Evolutionary conservation across 2,888 invertebrate genomes (phyloP), one percentile per base, ranked within the genome.

Genomic region (Ennomos erosarius): DNA sequence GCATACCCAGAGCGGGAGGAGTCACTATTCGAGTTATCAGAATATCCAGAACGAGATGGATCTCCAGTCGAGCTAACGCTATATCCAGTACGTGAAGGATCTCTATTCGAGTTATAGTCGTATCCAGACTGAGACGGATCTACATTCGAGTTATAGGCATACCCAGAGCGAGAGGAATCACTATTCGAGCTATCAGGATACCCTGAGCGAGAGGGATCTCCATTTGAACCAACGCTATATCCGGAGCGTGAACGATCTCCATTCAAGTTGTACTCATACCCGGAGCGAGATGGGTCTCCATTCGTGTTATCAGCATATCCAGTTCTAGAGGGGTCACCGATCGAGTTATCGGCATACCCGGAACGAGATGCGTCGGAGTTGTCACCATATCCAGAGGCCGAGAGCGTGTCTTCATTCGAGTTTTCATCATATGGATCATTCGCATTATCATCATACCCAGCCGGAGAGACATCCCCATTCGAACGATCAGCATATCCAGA

Each of bases 101-200:
- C 36, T 43, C 51, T 26, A 43, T 37, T 51, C 8, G 39, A 33
- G 35, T 36, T 48, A 39, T 13, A 13, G 10, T 13, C 10, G 26
- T 55, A 39, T 0, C 55, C 55, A 12, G 48, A 5, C 9, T 11
- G 43, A 33, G 49, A 49, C n/a, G 55, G 13, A 12, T 55, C 55
- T 43, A 2, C 12, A 39, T 55, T 47, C 10, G 39, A 13, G 10
- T 10, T 44, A 9, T 37, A 12, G 9, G 6, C 10, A 12, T 53
- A 52, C 1, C 34, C 48, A 9, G 47, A 39, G 8, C 38, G 46
- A 16, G 52, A 44, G 10, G 37, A 9, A 35, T 48, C 50, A n/a
- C 35, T 38, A 44, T 43, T 47, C 0, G 52, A 47, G 10, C 13
- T 45, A 10, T 44, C 34, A 5, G 42, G n/a, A 49, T 55, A 55